Evolutionary conservation across 2,113 vertebrate species (phyloP).

Genomic region (Ctenomys sociabilis): DNA sequence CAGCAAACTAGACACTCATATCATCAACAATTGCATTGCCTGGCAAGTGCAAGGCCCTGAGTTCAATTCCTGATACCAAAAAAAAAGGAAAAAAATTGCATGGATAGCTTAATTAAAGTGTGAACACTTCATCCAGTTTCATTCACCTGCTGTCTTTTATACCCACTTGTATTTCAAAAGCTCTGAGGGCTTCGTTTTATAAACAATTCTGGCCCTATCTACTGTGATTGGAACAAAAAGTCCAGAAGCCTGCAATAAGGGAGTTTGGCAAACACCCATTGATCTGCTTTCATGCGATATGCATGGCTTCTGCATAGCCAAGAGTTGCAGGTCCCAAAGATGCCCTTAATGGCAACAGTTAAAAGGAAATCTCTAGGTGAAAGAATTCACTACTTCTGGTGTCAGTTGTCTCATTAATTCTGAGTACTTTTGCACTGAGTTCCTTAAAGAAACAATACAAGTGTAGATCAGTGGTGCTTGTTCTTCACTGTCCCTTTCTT

Average conservation of each 20-base stretch:
- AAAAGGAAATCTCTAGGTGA: slow-evolving; percentile 62
- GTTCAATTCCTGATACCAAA: too few species aligned
- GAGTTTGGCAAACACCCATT: neutral
- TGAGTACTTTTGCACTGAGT: slow-evolving; percentile 57
- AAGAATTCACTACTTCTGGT: slow-evolving; percentile 65
- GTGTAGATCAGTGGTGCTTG: slow-evolving; percentile 40
- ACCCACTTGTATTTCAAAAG: slow-evolving; percentile 54
- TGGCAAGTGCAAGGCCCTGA: too few species aligned
- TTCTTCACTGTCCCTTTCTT: neutral
- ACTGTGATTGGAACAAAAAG: neutral
- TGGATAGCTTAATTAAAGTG: slow-evolving; percentile 68
- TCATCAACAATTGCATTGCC: slow-evolving; percentile 55
- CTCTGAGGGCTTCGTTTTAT: neutral
- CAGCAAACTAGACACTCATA: slow-evolving; percentile 29
- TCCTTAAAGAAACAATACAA: slow-evolving; percentile 41
- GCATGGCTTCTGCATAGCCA: neutral
- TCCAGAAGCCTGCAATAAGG: neutral
- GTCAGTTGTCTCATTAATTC: slow-evolving; percentile 72
- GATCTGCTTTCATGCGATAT: neutral
- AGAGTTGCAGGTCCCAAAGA: slow-evolving; percentile 54
- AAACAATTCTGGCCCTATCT: slow-evolving; percentile 2
- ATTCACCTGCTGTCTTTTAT: slow-evolving; percentile 68
- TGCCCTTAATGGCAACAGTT: slow-evolving; percentile 67
- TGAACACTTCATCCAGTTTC: slow-evolving; percentile 48
- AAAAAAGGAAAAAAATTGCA: neutral